These are phyloP conservation scores for Lamellibrachia luymesi DNA, from an alignment of 1,140 invertebrate genomes.

Conservation along the genomic window DNA sequence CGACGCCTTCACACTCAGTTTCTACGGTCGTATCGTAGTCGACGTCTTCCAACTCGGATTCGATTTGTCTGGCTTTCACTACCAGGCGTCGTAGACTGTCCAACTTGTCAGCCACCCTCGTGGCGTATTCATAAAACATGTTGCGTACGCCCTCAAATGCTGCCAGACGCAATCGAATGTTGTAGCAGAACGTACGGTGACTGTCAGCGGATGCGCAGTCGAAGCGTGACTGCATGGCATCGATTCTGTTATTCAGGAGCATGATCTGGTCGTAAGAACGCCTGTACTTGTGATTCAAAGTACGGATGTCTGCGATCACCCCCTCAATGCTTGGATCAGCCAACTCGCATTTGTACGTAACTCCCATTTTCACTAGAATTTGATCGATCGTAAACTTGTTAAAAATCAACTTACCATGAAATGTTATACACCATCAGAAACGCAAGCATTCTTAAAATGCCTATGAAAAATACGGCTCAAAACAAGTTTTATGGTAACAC, in stretches of 20 bases:
- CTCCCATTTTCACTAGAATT: too few species aligned
- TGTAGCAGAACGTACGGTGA: constrained; percentile 41
- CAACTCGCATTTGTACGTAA: not conserved
- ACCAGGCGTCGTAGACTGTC: constrained; percentile 27
- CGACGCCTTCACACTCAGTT: not conserved
- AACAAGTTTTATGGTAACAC: too few species aligned
- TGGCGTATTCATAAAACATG: constrained; percentile 47
- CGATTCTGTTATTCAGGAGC: constrained; percentile 37
- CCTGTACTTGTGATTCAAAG: constrained; percentile 29
- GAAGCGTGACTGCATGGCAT: constrained; percentile 41
- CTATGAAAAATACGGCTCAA: too few species aligned
- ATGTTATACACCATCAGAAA: too few species aligned
- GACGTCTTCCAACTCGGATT: not conserved
- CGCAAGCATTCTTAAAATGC: too few species aligned
- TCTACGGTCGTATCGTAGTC: not conserved
- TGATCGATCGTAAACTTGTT: too few species aligned
- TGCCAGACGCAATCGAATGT: constrained; percentile 42
- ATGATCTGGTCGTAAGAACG: constrained; percentile 43
- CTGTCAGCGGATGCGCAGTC: constrained; percentile 38
- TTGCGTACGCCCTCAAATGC: constrained; percentile 44
- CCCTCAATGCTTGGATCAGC: not conserved
- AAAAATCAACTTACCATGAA: too few species aligned
- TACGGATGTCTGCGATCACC: not conserved
- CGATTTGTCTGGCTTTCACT: not conserved
- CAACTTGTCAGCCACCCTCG: constrained; percentile 41